A percentile compares a stretch with the other conserved stretches of the same genome.
These are phyloP conservation scores for Aurelia coerulea DNA, from an alignment of 30 jellyfish, hydroid and myxozoan species.

Conservation along the genomic window DNA sequence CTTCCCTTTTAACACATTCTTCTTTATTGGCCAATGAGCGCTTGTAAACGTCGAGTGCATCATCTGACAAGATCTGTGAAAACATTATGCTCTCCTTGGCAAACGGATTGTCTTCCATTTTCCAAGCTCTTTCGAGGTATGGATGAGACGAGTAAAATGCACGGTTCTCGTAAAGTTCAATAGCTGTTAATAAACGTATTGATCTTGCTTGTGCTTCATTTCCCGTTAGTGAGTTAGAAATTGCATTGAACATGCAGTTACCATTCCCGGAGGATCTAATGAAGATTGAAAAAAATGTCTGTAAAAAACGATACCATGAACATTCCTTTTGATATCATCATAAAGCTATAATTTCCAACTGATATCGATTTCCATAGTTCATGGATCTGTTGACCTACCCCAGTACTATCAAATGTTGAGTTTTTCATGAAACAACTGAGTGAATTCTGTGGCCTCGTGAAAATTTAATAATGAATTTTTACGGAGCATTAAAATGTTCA, in stretches of 20 bases:
- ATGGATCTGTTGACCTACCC: too few relatives aligned
- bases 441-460: too few relatives aligned
- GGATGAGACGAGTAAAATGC: background rate
- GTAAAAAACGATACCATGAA: too few relatives aligned
- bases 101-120: background rate
- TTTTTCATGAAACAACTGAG: too few relatives aligned
- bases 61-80: background rate
- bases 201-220: background rate
- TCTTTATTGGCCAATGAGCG: background rate
- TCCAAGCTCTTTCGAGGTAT: background rate
- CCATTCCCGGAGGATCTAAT: background rate
- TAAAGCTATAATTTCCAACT: too few relatives aligned
- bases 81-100: background rate
- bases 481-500: too few relatives aligned
- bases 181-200: background rate
- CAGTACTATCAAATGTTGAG: too few relatives aligned
- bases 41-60: background rate
- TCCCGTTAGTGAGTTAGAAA: background rate
- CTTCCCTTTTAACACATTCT: background rate
- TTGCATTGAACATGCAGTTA: background rate
- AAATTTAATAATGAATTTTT: too few relatives aligned
- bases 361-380: too few relatives aligned
- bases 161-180: background rate
- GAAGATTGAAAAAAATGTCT: too few relatives aligned
- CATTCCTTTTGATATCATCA: too few relatives aligned